Evolutionary conservation across 2,113 vertebrate genomes (phyloP), one percentile per base, ranked within the genome.

Genomic region (Nansenia antarctica): DNA sequence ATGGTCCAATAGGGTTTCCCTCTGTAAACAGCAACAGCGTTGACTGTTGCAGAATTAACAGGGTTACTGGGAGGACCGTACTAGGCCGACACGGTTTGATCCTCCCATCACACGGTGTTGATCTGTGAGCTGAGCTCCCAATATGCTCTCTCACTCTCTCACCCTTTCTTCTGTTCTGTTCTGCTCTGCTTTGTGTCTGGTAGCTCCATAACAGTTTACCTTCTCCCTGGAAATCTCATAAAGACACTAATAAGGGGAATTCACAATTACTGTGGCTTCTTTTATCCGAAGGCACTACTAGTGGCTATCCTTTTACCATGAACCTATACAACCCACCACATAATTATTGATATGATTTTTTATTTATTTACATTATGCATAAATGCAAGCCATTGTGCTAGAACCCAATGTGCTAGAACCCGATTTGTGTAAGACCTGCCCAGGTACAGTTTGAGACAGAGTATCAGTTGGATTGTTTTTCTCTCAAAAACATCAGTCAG

Each of bases 21-120:
- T 90, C 87, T 80, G 89, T 94, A 93, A 95, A 94, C 92, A 94
- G 91, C 89, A 91, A 85, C 89, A 30, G 85, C 20, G 84, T 90
- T 91, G 82, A 80, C 87, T 72, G 85, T 79, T 76, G 74, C 75
- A 86, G 90, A 87, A 77, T 85, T 78, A 76, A 84, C 76, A 73
- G 67, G 69, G 27, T 79, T 65, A 58, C 75, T 75, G 78, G 65
- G 78, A 76, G 69, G 72, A 72, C 61, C 62, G 47, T 22, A 47
- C 61, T 24, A 58, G 30, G 47, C 49, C 35, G 30, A 22, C 58
- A 9, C 32, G 45, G 74, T 85, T 85, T 85, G 74, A 86, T 86
- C 85, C 77, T 74, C 80, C 72, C 49, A 30, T 75, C 72, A 57
- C 49, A 59, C 69, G 12, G 15, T 62, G 65, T 58, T 6, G 49